Conservation (phyloP, 2,888 invertebrate species). For the Callyntrura sp. region DNA sequence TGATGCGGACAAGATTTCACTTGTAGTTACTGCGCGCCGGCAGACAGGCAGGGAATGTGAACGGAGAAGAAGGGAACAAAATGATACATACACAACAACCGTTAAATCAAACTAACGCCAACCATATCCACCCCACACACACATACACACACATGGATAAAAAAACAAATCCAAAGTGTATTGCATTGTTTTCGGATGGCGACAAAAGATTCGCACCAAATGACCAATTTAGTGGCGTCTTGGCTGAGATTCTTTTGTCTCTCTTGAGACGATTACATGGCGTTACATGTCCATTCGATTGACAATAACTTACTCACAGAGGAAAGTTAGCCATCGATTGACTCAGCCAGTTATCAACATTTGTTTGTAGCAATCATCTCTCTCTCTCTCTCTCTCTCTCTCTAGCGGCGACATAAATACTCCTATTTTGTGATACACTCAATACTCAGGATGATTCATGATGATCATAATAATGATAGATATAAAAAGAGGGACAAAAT, state of each 20-base stretch:
- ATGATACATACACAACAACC: neutral
- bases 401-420: no score
- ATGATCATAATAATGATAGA: no score
- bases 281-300: no score
- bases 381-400: no score
- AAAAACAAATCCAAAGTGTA: neutral
- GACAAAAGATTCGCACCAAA: neutral
- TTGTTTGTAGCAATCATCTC: no score
- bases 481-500: no score
- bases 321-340: no score
- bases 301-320: no score
- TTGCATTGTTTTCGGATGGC: neutral
- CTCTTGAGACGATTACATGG: neutral
- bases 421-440: no score
- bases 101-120: neutral
- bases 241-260: neutral
- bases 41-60: neutral
- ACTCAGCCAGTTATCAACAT: no score
- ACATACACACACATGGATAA: no score
- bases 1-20: slow-evolving; percentile 40
- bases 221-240: neutral
- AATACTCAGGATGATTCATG: no score
- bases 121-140: neutral
- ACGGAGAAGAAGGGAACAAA: neutral
- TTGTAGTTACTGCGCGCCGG: neutral